Conservation (phyloP, 2,888 invertebrate species). For the Rhorus exstirpatorius region DNA sequence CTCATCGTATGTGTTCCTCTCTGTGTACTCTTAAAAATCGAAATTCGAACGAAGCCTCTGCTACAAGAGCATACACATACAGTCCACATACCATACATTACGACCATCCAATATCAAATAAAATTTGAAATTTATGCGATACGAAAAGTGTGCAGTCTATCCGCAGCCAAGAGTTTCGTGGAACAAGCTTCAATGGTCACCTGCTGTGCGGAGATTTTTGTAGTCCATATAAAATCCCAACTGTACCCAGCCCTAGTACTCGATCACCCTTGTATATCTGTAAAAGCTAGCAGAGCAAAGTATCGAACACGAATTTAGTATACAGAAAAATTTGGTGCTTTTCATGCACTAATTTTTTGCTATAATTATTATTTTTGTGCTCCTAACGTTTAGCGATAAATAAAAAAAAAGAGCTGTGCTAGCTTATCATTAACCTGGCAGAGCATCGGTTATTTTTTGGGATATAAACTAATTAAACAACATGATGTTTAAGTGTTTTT, state of each 20-base stretch:
- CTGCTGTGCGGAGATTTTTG: conserved; percentile 27
- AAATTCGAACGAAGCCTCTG: conserved; percentile 8
- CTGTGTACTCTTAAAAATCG: conserved; percentile 34
- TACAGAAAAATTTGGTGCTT: no score
- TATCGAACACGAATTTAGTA: no score
- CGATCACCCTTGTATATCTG: background rate
- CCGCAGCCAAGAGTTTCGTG: conserved; percentile 2
- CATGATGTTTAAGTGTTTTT: no score
- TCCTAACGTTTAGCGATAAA: no score
- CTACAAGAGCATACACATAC: conserved; percentile 15
- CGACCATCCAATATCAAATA: conserved; percentile 57
- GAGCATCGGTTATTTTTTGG: no score
- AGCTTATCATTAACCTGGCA: no score
- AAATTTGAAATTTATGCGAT: conserved; percentile 59
- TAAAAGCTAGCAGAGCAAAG: no score
- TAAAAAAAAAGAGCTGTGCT: no score
- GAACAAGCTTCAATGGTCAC: conserved; percentile 50
- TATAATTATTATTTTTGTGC: no score
- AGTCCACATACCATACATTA: conserved; percentile 32
- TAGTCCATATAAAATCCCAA: conserved; percentile 1
- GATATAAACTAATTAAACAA: no score
- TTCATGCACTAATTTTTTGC: no score
- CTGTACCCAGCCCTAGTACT: background rate
- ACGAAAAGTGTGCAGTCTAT: conserved; percentile 26
- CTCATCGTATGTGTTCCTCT: background rate